Conservation (phyloP, 1,140 invertebrate species). For the Lordiphosa collinella region DNA sequence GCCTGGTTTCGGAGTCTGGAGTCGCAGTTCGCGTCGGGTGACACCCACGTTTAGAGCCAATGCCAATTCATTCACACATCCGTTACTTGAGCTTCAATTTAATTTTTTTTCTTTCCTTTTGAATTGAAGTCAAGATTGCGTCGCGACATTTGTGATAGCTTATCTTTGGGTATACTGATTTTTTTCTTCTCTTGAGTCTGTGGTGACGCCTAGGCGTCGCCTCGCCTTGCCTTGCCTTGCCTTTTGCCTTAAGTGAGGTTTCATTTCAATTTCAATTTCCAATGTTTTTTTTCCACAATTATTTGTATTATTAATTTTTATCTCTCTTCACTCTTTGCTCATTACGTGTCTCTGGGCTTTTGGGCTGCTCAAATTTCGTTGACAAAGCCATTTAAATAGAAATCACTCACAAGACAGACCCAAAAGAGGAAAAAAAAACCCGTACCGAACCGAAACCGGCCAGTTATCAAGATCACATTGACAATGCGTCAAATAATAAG, state of each 20-base stretch:
- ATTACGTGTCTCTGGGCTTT: constrained; percentile 54
- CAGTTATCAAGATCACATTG: constrained; percentile 74
- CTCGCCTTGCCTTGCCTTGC: constrained; percentile 51
- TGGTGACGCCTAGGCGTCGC: constrained; percentile 51
- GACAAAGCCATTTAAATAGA: constrained; percentile 77
- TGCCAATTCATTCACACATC: constrained; percentile 42
- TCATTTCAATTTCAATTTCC: constrained; percentile 42
- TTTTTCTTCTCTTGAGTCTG: constrained; percentile 36
- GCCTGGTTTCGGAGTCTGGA: background rate
- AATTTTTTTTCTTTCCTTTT: constrained; percentile 17
- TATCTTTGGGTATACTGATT: constrained; percentile 19
- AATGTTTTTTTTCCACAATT: constrained; percentile 37
- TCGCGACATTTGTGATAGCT: constrained; percentile 48
- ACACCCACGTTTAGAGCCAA: constrained; percentile 1
- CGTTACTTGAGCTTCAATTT: constrained; percentile 43
- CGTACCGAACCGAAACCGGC: constrained; percentile 22
- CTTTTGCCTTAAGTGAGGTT: constrained; percentile 58
- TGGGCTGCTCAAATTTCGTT: constrained; percentile 65
- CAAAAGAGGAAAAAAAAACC: background rate
- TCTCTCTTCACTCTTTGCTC: constrained; percentile 76
- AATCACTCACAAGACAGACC: constrained; percentile 53
- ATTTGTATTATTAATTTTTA: constrained; percentile 77
- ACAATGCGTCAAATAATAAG: constrained; percentile 76
- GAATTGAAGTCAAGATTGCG: constrained; percentile 42
- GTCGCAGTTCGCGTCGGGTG: background rate